Base-by-base conservation (phyloP, 2,113 vertebrate genomes). In the Nyctereutes procyonoides region DNA sequence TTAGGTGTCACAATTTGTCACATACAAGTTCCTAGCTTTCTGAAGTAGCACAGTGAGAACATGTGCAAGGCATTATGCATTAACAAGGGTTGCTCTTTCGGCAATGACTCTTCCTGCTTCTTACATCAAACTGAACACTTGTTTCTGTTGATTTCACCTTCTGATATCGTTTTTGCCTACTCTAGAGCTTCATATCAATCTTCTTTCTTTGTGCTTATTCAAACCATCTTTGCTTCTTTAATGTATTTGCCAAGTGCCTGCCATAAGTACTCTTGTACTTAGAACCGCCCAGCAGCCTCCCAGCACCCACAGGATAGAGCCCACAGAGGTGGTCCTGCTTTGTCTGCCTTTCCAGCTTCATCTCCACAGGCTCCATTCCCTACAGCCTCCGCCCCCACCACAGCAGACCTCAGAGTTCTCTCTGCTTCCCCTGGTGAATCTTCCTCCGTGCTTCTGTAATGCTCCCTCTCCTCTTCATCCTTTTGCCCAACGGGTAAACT, bases 311-410 rank as follows among this genome's bases (percentile, higher is more conserved):
- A 28, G 87, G 35, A 53, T 12, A 87, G 69, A 73, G 62, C 62
- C 26, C 11, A 4, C 26, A 53, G 3, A 85, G 48, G 14, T 8
- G 1, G 60, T 55, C 10, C 35, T 1, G 1, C 2, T 35, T 28
- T 48, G 10, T 62, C 63, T 14, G 7, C 16, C 8, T 48, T 13
- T 58, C 32, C 58, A 62, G n/a, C 63, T 24, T 17, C 51, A 56
- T 22, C 35, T 48, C 43, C 55, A n/a, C 6, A 5, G 10, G 65
- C 19, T 58, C 19, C 11, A 14, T 20, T 8, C 26, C 32, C 14
- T 76, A 3, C 3, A 1, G 1, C 5, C 16, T 28, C 24, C 0
- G 15, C 2, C 15, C 30, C 38, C 1, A 11, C 14, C n/a, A 19
- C 32, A 11, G 24, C 17, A n/a, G 12, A 10, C 43, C 43, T 82